Evolutionary conservation across 2,797 vertebrate species (phyloP).

Genomic region (Galaxias olidus): DNA sequence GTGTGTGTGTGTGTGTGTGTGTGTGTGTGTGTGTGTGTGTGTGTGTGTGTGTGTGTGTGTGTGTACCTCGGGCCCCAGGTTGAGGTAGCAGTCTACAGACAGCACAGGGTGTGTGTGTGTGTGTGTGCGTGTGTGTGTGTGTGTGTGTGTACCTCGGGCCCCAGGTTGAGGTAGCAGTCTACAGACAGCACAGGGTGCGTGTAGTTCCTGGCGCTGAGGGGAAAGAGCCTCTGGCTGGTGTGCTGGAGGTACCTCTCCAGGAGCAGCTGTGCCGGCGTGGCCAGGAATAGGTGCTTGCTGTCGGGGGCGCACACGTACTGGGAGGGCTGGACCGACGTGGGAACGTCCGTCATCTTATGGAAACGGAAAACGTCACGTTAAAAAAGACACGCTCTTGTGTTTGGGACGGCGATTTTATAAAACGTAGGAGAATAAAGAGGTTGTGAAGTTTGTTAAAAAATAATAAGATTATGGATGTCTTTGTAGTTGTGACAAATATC

Average conservation of each 20-base stretch:
- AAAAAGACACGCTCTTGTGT: neutral
- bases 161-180: constrained; percentile 96
- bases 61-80: no score
- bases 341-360: constrained; percentile 84
- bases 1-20: no score
- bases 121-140: neutral
- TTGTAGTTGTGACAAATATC: neutral
- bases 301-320: constrained; percentile 98
- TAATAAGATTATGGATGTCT: no score
- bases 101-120: neutral
- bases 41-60: no score
- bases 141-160: constrained; percentile 81
- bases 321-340: constrained; percentile 84
- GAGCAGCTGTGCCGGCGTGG: constrained; percentile 91
- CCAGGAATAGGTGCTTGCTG: constrained; percentile 94
- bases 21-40: constrained; percentile 36
- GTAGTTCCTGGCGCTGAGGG: constrained; percentile 86
- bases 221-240: constrained; percentile 93
- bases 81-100: constrained; percentile 9
- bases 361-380: neutral
- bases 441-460: no score
- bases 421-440: no score
- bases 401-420: no score
- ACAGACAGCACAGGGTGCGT: constrained; percentile 91
- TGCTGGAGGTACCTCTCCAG: constrained; percentile 96